Base-by-base conservation (phyloP, 2,797 vertebrate species). In the Xiphophorus birchmanni region DNA sequence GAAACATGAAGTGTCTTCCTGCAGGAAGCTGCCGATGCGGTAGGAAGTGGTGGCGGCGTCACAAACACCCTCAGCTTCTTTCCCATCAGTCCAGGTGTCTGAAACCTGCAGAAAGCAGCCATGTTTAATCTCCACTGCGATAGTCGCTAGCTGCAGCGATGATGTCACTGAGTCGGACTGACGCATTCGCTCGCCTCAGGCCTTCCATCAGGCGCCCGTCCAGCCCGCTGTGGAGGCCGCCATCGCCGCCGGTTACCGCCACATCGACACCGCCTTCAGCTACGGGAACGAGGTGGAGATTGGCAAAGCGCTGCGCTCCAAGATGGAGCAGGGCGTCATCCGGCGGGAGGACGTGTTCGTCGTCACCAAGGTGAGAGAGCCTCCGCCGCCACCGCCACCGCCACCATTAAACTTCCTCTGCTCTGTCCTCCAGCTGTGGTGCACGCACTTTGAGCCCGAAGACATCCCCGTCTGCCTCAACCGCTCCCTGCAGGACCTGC, bases 231-330 rank as follows among this genome's bases (percentile, higher is more conserved):
- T 90, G 21, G 95, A 96, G 83, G 73, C 95, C 0, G 96, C 94
- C 75, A 96, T 96, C 0, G 95, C 96, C 0, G 96, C 96, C 0
- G 96, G 96, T 2, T 96, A 94, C 84, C 95, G 96, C 37, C 96
- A 96, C 85, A 89, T 96, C 23, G 96, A 96, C 82, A 94, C 95
- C 0, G 96, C 96, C 2, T 88, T 87, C 93, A 1, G 58, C 80
- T 96, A 96, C 86, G 0, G 48, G 0, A 96, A 94, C 1, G 95
- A 96, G 80, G 88, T 42, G 58, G 92, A 94, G 1, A 77, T 96
- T 0, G 95, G 96, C 2, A 94, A 90, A 10, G 96, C 96, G 32
- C 84, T 96, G 78, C 76, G n/a, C n/a, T 88, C 93, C 82, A 96
- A 93, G 90, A 95, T 94, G 42, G 76, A 91, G 79, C 95, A 96